Evolutionary conservation across 2,797 vertebrate species (phyloP), one percentile per base, ranked within the genome.

Genomic region (Craterocephalus amniculus): DNA sequence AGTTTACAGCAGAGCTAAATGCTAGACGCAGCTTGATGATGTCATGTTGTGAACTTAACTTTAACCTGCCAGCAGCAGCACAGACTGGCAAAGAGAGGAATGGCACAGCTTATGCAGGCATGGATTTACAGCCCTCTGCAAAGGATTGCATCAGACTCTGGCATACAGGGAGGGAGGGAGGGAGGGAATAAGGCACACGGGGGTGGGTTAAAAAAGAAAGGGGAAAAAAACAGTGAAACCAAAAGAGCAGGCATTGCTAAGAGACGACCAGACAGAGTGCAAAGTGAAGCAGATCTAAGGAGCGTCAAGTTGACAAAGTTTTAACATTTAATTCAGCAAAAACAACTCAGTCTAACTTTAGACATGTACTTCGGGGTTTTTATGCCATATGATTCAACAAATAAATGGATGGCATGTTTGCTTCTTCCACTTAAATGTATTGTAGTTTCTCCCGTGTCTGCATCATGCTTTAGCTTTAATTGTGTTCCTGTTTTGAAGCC

Each of bases 141-240:
- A 90, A 90, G 89, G 93, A 95, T 95, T 95, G 94, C 94, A 94
- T 95, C 94, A 95, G 94, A 94, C 91, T 89, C 81, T 90, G 86
- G 82, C 85, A 87, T 79, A 79, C 86, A 87, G 84, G 86, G 56
- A 86, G 83, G 82, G 80, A 74, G 63, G 79, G 61, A 67, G 49
- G 76, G 78, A 79, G 84, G 71, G 85, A 84, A 78, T 76, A 78
- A 45, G 87, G 83, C 57, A 9, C 82, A 63, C 78, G 76, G 78
- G 83, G 86, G 85, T 87, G 86, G 74, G 87, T 81, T 79, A 82
- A 89, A 88, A 84, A 79, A 20, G 2, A 40, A 35, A 55, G 2
- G n/a, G n/a, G n/a, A 18, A 49, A 49, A 9, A 48, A 26, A 8
- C 80, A 88, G 84, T 62, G 72, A 88, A 83, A 78, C 62, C 57